Conservation (phyloP, 1,140 invertebrate genomes). For the Goniozus legneri region DNA sequence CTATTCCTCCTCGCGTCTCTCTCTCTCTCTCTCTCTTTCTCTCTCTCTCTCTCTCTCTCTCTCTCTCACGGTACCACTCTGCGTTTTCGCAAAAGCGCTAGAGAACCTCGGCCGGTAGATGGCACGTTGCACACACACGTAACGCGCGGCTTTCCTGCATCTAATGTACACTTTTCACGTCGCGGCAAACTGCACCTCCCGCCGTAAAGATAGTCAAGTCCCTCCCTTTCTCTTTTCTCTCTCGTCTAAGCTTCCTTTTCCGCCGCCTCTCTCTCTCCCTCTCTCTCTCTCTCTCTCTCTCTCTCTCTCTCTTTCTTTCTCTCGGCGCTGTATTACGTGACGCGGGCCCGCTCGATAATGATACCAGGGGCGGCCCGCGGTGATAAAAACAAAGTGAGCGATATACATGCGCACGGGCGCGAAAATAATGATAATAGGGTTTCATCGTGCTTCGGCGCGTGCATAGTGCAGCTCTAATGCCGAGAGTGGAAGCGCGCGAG, state of each 20-base stretch:
- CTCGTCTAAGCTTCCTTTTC: too few species aligned
- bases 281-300: too few species aligned
- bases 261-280: too few species aligned
- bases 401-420: slow-evolving; percentile 22
- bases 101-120: too few species aligned
- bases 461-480: slow-evolving; percentile 10
- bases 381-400: slow-evolving; percentile 30
- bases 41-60: too few species aligned
- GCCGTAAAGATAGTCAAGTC: slow-evolving; percentile 28
- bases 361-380: slow-evolving; percentile 20
- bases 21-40: too few species aligned
- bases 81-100: too few species aligned
- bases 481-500: slow-evolving; percentile 13
- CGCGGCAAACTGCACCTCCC: slow-evolving; percentile 25
- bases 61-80: too few species aligned
- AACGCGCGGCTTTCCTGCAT: slow-evolving; percentile 17
- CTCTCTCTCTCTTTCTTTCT: too few species aligned
- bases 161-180: slow-evolving; percentile 40
- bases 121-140: slow-evolving; percentile 6
- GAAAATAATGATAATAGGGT: too few species aligned
- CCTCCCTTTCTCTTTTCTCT: too few species aligned
- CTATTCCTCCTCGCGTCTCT: too few species aligned
- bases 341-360: slow-evolving; percentile 29
- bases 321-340: slow-evolving; percentile 29
- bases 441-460: slow-evolving; percentile 27